Conservation (phyloP, 2,113 vertebrate genomes). For the Tetraodon nigroviridis region DNA sequence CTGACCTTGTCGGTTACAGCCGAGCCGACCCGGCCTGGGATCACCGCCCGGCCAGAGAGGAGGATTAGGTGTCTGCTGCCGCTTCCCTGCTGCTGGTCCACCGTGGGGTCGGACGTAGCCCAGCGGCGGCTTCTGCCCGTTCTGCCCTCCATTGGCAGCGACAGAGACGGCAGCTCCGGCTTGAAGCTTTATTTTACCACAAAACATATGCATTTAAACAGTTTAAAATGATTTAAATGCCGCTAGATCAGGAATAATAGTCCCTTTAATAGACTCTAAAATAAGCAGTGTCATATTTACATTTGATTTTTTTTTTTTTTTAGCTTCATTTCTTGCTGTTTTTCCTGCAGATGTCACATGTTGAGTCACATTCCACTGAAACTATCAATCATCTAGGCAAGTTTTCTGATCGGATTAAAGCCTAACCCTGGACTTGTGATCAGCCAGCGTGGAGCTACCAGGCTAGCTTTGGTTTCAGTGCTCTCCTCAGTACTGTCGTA, state of each 20-base stretch:
- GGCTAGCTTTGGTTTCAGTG: conserved; percentile 6
- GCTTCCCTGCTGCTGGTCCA: conserved; percentile 34
- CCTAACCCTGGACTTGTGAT: conserved; percentile 25
- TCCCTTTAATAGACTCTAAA: too few relatives aligned
- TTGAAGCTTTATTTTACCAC: too few relatives aligned
- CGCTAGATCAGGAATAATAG: too few relatives aligned
- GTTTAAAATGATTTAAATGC: too few relatives aligned
- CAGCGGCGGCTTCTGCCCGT: conserved; percentile 19
- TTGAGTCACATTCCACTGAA: conserved; percentile 4
- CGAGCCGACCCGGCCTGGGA: conserved; percentile 36
- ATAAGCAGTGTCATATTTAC: too few relatives aligned
- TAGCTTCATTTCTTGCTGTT: too few relatives aligned
- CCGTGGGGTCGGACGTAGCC: conserved; percentile 45
- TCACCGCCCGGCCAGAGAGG: conserved; percentile 47
- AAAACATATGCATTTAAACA: too few relatives aligned
- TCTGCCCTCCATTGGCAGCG: background rate
- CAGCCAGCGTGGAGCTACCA: conserved; percentile 2
- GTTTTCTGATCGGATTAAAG: conserved; percentile 13
- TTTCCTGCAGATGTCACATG: conserved; percentile 1
- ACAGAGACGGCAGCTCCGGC: too few relatives aligned
- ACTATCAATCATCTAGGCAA: background rate
- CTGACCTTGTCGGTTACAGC: conserved; percentile 25
- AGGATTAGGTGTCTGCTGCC: conserved; percentile 57
- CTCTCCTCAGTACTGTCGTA: conserved; percentile 7
- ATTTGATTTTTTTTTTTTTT: too few relatives aligned